Base-by-base conservation (phyloP, 2,797 vertebrate genomes). In the Loriculus beryllinus region DNA sequence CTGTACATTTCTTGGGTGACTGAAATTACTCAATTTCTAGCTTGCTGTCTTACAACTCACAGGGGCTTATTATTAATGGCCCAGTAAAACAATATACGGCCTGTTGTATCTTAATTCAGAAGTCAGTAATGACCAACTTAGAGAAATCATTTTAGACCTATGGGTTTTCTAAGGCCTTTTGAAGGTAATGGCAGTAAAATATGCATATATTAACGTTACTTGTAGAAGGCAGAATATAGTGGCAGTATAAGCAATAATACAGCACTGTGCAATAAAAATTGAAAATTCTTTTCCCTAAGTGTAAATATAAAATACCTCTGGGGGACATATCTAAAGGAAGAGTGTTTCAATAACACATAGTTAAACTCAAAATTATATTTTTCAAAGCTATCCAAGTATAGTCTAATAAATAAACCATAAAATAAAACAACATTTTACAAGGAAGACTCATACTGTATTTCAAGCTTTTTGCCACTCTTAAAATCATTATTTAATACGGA, bases 331-430 rank as follows among this genome's bases (percentile, higher is more conserved):
- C 96, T 95, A 74, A 95, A 95, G 80, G 95, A 97, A 97, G 95
- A 97, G 77, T 94, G 85, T 87, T 97, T 97, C 94, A 95, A 95
- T 96, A 97, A 95, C 91, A 95, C 85, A 70, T 91, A 96, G 90
- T 96, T 97, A 97, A 96, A 97, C 69, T 95, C 81, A 92, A 97
- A 97, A 96, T 97, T 96, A 93, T 95, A 95, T 97, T 97, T 97
- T 97, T 97, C 93, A 85, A 95, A 96, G 74, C 86, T 88, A 84
- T 95, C 65, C 64, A 96, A 96, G 91, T 94, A 95, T 72, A 82
- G 63, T 84, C 88, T 96, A 97, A 97, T 96, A 97, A 97, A 97
- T 97, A 97, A 97, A 76, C 95, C 95, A 95, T 97, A 97, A 97
- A 97, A 96, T 97, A 96, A 97, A 97, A 92, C 89, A 95, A 92